Evolutionary conservation across 2,888 invertebrate species (phyloP).

Genomic region (Sacculina carcini): DNA sequence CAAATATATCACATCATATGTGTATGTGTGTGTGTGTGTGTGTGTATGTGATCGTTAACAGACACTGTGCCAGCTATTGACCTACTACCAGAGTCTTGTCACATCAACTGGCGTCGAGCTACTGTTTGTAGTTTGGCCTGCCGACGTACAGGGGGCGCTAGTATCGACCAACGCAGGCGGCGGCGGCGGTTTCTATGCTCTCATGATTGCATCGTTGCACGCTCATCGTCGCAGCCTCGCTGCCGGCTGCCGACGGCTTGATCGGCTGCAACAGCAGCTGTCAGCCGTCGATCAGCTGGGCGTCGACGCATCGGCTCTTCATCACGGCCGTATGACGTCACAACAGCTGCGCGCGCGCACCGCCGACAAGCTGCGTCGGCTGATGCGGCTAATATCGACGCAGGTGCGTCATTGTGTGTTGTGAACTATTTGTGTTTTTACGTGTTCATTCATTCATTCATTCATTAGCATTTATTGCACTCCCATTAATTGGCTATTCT

Average conservation of each 20-base stretch:
- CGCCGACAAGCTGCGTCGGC: neutral
- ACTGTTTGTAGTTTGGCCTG: too few species aligned
- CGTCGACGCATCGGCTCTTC: too few species aligned
- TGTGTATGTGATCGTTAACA: too few species aligned
- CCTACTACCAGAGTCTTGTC: neutral
- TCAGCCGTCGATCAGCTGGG: conserved; percentile 8
- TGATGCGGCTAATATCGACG: neutral
- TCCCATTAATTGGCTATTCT: too few species aligned
- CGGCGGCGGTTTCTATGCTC: neutral
- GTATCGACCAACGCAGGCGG: neutral
- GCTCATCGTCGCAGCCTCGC: neutral
- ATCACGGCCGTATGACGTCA: neutral
- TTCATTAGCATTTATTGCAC: too few species aligned
- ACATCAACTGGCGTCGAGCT: neutral
- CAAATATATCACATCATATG: too few species aligned
- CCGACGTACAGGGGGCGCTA: too few species aligned
- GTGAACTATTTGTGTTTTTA: too few species aligned
- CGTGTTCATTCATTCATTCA: too few species aligned
- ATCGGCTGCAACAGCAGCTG: neutral
- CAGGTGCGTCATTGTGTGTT: neutral
- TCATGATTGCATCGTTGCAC: neutral
- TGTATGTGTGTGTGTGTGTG: too few species aligned
- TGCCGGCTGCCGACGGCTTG: neutral
- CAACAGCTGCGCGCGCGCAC: neutral
- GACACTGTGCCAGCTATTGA: neutral